Percentiles rank a stretch among this genome's conserved stretches.
These are phyloP conservation scores for Drymonia ruficornis DNA, from an alignment of 2,888 invertebrate species.

Conservation along the genomic window DNA sequence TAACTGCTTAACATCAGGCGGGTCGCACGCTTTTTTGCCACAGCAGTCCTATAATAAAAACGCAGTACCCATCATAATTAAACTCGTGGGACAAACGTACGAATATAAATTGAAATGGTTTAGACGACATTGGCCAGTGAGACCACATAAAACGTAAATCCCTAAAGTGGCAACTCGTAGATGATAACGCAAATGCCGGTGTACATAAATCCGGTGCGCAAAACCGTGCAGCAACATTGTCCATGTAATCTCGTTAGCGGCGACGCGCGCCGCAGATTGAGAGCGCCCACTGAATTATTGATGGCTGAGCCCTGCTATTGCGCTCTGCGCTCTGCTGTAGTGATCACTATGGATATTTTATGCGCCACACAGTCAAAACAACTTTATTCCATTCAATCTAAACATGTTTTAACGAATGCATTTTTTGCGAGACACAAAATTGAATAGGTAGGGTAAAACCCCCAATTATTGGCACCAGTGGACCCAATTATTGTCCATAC, in stretches of 20 bases:
- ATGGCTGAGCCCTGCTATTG: slow-evolving; percentile 22
- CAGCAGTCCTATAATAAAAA: no score
- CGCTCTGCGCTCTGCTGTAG: slow-evolving; percentile 28
- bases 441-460: no score
- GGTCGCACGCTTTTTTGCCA: no score
- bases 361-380: slow-evolving; percentile 15
- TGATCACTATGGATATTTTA: slow-evolving; percentile 34
- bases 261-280: slow-evolving; percentile 40
- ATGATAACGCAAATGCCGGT: neutral
- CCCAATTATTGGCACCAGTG: no score
- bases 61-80: no score
- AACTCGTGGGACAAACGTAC: no score
- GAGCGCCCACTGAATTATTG: slow-evolving; percentile 42
- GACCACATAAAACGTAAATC: neutral
- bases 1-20: no score
- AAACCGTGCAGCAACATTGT: slow-evolving; percentile 37
- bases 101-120: no score
- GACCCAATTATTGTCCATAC: no score
- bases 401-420: slow-evolving; percentile 8
- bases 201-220: slow-evolving; percentile 20
- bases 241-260: slow-evolving; percentile 49
- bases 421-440: no score
- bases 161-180: neutral
- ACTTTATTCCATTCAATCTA: slow-evolving; percentile 21
- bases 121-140: no score